Conservation (phyloP, 2,113 vertebrate genomes). For the Centropus unirufus region DNA sequence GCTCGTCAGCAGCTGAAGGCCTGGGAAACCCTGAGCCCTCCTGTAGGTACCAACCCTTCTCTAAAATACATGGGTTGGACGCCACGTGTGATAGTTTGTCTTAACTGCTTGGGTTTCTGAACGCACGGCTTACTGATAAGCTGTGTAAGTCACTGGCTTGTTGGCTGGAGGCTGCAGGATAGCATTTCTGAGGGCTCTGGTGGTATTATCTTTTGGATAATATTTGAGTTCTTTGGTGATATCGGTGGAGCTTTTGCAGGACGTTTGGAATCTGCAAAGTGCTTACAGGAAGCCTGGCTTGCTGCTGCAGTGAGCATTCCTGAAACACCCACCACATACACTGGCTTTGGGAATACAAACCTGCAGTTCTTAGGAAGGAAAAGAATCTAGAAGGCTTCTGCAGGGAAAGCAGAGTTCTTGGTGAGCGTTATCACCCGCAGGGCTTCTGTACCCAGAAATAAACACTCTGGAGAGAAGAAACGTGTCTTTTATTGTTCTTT, state of each 20-base stretch:
- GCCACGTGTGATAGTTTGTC: neutral
- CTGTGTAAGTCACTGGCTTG: neutral
- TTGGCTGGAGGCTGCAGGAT: neutral
- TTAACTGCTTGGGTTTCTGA: neutral
- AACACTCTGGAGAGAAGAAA: neutral
- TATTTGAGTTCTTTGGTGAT: neutral
- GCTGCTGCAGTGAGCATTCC: neutral
- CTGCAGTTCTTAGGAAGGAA: neutral
- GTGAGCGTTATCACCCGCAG: neutral
- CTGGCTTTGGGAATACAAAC: neutral
- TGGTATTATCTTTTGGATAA: neutral
- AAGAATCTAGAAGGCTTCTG: neutral
- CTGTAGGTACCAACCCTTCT: neutral
- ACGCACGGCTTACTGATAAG: neutral
- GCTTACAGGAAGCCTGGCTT: neutral
- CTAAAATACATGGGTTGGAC: neutral
- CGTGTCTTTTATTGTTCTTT: neutral
- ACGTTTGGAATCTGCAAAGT: neutral
- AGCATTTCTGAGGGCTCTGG: neutral
- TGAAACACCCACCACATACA: neutral
- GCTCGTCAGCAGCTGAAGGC: neutral
- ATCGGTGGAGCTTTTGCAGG: neutral
- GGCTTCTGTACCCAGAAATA: neutral
- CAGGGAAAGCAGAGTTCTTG: neutral
- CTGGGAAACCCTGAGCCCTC: neutral